Base-by-base conservation (phyloP, 2,888 invertebrate species). In the Dryobota labecula region DNA sequence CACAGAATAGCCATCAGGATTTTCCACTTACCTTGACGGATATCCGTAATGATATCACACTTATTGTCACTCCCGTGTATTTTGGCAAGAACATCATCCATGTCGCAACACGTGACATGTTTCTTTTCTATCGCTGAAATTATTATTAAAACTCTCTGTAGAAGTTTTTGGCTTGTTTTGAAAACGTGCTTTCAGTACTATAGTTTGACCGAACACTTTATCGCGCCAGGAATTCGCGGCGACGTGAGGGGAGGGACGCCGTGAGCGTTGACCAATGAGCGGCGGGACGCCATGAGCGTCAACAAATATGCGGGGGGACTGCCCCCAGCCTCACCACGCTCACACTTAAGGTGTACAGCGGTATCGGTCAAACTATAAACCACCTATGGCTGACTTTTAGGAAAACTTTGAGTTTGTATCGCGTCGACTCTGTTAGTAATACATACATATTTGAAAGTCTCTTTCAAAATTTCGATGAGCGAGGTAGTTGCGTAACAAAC, bases 81-180 rank as follows among this genome's bases (percentile, higher is more conserved):
- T 43, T 45, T 54, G 5, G 43, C n/a, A 1, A 80, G 49, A 13
- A 76, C 30, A 15, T 73, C 61, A 49, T 76, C 74, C 53, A 61
- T 64, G 30, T 80, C 38, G 13, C 3, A 13, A 15, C 56, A 64
- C 15, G 61, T 54, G 6, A 76, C 45, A 11, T 74, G 54, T 49
- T 24, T 73, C 13, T 65, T 80, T 60, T 58, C 74, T 38, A 76
- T 30, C 2, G 76, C 76, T 76, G 64, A 20, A 76, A 76, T 20
- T 20, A 49, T 38, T 8, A 53, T 24, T 2, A 30, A 51, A 41
- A 33, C 18, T 33, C 8, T 33, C 5, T 27, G 2, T 49, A 30
- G 18, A 57, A 18, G 7, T 5, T 38, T 58, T 20, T 11, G 1
- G 15, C 27, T 33, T 9, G 33, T 13, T 51, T n/a, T 13, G 2